phyloP scores from a whole-genome alignment of 2,888 invertebrate genomes.

The Stomorhina lunata region DNA sequence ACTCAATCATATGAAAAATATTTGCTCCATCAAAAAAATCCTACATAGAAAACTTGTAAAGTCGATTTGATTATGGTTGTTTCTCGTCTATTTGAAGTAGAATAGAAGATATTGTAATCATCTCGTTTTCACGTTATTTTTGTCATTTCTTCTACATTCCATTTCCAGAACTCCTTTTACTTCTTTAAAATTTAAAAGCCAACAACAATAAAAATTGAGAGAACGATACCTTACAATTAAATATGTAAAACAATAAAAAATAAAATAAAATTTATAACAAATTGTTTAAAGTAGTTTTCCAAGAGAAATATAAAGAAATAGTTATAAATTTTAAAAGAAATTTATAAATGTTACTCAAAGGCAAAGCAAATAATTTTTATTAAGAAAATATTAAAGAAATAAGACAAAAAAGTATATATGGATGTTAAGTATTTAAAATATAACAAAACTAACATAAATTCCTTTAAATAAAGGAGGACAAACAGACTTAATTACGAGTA shows the following conservation, averaged over 20 bases:
- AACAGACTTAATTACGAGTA: background rate
- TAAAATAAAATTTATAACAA: background rate
- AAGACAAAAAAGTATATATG: conserved; percentile 47
- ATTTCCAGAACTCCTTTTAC: too few species aligned
- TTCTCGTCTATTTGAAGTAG: too few species aligned
- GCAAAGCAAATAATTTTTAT: conserved; percentile 35
- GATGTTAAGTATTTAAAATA: conserved; percentile 53
- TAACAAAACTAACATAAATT: background rate
- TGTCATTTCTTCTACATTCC: too few species aligned
- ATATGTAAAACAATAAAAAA: conserved; percentile 25
- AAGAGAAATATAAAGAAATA: conserved; percentile 18
- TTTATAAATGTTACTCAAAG: conserved; percentile 60
- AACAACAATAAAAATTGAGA: conserved; percentile 52
- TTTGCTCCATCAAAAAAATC: too few species aligned
- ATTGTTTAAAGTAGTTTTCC: conserved; percentile 30
- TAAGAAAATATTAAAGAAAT: conserved; percentile 10
- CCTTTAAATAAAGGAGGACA: background rate
- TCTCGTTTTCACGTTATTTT: too few species aligned
- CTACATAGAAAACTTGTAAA: too few species aligned
- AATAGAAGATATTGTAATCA: too few species aligned
- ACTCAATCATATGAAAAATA: too few species aligned
- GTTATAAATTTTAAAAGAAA: conserved; percentile 41
- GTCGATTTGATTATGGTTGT: too few species aligned
- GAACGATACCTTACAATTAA: conserved; percentile 61
- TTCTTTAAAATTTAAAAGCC: background rate